Evolutionary conservation across 2,113 vertebrate species (phyloP).

Genomic region (Corythoichthys intestinalis): DNA sequence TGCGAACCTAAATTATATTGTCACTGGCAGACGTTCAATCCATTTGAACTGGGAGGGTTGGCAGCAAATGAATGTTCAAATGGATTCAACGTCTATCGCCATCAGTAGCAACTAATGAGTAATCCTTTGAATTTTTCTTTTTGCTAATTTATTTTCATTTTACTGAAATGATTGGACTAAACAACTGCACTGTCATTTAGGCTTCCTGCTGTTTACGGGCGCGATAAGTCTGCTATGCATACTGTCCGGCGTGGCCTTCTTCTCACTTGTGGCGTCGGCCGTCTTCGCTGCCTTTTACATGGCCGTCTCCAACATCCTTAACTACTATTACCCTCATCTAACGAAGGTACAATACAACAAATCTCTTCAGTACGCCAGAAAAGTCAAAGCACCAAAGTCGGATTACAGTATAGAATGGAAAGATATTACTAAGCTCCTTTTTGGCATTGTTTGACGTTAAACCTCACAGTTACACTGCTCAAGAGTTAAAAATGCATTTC

Average conservation of each 20-base stretch:
- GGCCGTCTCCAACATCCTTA: constrained; percentile 64
- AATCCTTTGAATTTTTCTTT: not conserved
- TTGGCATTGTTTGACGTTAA: not conserved
- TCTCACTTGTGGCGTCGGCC: constrained; percentile 72
- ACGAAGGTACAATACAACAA: constrained; percentile 35
- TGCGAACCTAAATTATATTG: too few species aligned
- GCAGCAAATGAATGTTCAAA: too few species aligned
- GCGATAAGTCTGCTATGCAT: constrained; percentile 75
- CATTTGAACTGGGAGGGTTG: too few species aligned
- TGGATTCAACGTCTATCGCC: too few species aligned
- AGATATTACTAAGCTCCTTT: not conserved
- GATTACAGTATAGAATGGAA: too few species aligned
- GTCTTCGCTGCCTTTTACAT: constrained; percentile 64
- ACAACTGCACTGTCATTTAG: constrained; percentile 43
- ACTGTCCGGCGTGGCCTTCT: constrained; percentile 74
- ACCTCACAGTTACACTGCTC: not conserved
- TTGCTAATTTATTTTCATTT: constrained; percentile 1
- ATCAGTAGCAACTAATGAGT: too few species aligned
- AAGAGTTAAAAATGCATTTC: too few species aligned
- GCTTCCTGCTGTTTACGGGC: constrained; percentile 73
- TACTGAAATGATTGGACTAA: not conserved
- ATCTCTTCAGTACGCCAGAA: not conserved
- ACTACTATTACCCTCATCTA: constrained; percentile 62
- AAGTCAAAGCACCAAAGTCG: too few species aligned
- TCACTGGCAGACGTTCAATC: too few species aligned